Conservation (phyloP, 2,888 invertebrate genomes). For the Ceraclea dissimilis region DNA sequence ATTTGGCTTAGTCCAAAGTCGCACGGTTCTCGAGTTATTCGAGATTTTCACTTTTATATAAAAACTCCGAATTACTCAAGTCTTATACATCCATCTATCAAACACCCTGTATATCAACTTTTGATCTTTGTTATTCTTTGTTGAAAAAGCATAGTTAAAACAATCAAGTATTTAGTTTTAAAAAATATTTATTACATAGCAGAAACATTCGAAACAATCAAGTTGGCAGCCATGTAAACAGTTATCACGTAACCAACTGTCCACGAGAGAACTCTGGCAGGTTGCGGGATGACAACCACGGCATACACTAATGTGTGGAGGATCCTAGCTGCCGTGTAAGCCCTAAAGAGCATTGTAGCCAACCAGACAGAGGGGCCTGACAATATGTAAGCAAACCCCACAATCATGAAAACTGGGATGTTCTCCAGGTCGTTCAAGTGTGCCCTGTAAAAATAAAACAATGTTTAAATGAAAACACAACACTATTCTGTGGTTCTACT, state of each 20-base stretch:
- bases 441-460: conserved; percentile 39
- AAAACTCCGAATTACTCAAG: no score
- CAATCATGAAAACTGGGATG: conserved; percentile 52
- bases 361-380: conserved; percentile 42
- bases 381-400: conserved; percentile 50
- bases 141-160: no score
- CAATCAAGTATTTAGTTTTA: no score
- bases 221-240: conserved; percentile 40
- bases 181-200: no score
- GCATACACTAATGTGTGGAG: conserved; percentile 58
- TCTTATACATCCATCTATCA: no score
- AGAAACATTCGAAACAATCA: background rate
- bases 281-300: conserved; percentile 55
- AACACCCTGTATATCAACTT: no score
- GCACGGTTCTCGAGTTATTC: no score
- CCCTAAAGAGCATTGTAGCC: conserved; percentile 49
- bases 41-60: no score
- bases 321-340: conserved; percentile 47
- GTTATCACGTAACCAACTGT: conserved; percentile 37
- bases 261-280: conserved; percentile 43
- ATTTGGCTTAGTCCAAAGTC: no score
- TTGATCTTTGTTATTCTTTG: no score
- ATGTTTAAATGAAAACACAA: no score
- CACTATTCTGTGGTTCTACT: no score
- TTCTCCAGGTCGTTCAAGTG: conserved; percentile 65